Evolutionary conservation across 2,113 vertebrate species (phyloP).

Genomic region (Archocentrus centrarchus): DNA sequence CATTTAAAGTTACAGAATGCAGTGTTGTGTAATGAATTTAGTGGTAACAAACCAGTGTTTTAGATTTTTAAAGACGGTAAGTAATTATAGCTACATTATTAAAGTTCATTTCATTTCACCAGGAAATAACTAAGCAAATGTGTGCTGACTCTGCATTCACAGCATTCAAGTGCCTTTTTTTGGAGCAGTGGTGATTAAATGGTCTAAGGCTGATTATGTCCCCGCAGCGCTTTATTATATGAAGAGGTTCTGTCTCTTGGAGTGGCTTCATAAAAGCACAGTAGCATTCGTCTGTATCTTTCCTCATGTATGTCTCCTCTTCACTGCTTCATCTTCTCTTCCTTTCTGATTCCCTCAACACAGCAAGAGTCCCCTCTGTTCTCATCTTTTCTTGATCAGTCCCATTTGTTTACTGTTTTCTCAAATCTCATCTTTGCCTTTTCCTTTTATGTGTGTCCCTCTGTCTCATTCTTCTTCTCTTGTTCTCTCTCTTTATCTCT

Average conservation of each 20-base stretch:
- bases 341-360: constrained; percentile 21
- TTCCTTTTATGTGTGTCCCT: constrained; percentile 24
- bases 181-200: too few species aligned
- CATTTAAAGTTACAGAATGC: constrained; percentile 19
- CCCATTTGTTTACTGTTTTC: constrained; percentile 42
- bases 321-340: constrained; percentile 2
- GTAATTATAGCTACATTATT: neutral
- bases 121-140: neutral
- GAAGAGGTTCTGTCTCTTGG: constrained; percentile 34
- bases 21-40: constrained; percentile 29
- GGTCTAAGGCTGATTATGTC: constrained; percentile 5
- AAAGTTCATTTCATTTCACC: neutral
- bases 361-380: constrained; percentile 30
- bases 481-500: constrained; percentile 41
- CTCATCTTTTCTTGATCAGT: constrained; percentile 29
- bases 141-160: neutral
- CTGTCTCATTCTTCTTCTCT: constrained; percentile 20
- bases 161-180: neutral
- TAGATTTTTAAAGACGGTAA: neutral
- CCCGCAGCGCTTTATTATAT: constrained; percentile 11
- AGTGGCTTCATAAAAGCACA: neutral
- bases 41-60: neutral
- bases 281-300: neutral
- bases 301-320: neutral
- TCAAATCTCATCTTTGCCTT: constrained; percentile 35